phyloP scores from a whole-genome alignment of 1,140 invertebrate species.

The Ceratina calcarata region DNA sequence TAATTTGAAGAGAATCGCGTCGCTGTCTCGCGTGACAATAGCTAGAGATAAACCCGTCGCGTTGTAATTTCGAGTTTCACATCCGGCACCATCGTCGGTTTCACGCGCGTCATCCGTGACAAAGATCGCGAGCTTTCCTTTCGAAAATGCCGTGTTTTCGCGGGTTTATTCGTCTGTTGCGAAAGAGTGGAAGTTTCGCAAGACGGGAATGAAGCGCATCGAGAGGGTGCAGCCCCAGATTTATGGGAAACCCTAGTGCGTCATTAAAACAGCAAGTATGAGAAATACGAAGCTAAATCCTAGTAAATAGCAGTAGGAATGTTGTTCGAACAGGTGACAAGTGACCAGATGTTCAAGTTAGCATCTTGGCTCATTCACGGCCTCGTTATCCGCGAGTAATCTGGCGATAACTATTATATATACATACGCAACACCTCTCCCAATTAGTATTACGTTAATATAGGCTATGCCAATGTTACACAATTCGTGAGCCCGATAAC shows the following conservation, averaged over 20 bases:
- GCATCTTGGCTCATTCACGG: background rate
- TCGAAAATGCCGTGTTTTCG: constrained; percentile 16
- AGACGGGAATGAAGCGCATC: constrained; percentile 17
- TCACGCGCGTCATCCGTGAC: constrained; percentile 21
- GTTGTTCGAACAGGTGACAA: background rate
- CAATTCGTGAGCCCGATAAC: constrained; percentile 45
- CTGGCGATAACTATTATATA: constrained; percentile 51
- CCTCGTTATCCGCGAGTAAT: constrained; percentile 36
- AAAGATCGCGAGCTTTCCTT: constrained; percentile 20
- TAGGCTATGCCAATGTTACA: constrained; percentile 44
- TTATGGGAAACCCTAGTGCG: background rate
- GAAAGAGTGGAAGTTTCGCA: constrained; percentile 13
- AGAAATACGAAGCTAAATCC: no score
- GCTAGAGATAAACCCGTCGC: constrained; percentile 8
- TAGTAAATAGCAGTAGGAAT: background rate
- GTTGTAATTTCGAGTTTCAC: constrained; percentile 66
- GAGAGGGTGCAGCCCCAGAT: constrained; percentile 5
- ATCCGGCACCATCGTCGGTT: constrained; percentile 53
- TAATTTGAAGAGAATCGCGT: background rate
- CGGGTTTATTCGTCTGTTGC: constrained; percentile 21
- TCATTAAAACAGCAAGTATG: no score
- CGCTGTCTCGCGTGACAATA: constrained; percentile 39
- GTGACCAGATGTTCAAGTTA: background rate
- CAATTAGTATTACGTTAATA: constrained; percentile 69
- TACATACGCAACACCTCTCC: constrained; percentile 55